phyloP scores from a whole-genome alignment of 1,140 invertebrate species.

The Aphidius ervi region DNA sequence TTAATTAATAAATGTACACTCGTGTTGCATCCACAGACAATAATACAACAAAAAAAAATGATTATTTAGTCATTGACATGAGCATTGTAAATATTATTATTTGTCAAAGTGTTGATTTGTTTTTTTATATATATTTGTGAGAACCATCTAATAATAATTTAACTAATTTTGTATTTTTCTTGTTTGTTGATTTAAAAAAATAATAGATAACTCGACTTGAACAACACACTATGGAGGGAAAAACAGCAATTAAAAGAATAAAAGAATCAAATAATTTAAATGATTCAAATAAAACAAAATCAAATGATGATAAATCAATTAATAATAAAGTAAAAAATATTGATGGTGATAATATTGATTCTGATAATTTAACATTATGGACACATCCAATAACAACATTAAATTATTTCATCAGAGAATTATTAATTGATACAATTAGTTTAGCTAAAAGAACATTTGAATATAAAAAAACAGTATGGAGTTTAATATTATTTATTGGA shows the following conservation, averaged over 20 bases:
- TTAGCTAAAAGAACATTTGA: conserved; percentile 53
- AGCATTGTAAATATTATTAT: background rate
- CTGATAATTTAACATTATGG: conserved; percentile 78
- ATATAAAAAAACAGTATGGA: conserved; percentile 44
- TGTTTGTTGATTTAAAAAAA: conserved; percentile 14
- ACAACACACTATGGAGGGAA: conserved; percentile 38
- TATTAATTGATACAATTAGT: conserved; percentile 59
- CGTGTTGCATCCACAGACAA: background rate
- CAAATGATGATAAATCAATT: conserved; percentile 19
- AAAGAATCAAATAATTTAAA: conserved; percentile 42
- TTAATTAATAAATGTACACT: conserved; percentile 7
- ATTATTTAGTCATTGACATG: conserved; percentile 14
- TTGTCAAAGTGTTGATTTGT: background rate
- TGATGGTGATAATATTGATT: conserved; percentile 45
- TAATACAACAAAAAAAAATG: background rate
- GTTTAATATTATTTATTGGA: conserved; percentile 44
- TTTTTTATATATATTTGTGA: no score
- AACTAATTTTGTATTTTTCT: conserved; percentile 1
- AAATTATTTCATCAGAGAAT: conserved; percentile 79
- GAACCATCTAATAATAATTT: background rate
- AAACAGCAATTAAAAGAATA: conserved; percentile 39
- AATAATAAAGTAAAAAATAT: conserved; percentile 24
- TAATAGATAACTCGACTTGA: conserved; percentile 41
- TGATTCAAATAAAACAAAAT: conserved; percentile 36
- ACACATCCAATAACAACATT: conserved; percentile 76